phyloP scores from a whole-genome alignment of 2,888 invertebrate species.

The Mayetiola destructor region DNA sequence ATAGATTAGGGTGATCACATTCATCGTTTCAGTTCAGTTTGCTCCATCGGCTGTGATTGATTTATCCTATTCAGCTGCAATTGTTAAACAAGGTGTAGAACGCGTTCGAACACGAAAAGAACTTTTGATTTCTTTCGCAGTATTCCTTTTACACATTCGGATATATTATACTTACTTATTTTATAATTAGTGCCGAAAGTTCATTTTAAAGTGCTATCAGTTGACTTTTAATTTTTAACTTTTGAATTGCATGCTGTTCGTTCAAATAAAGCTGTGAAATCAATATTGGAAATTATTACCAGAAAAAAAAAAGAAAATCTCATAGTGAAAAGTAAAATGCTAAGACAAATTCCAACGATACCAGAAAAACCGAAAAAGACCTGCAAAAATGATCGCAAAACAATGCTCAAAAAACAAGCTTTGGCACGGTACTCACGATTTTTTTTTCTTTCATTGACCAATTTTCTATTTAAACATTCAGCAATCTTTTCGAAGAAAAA shows the following conservation, averaged over 20 bases:
- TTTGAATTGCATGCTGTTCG: no score
- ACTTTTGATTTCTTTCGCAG: neutral
- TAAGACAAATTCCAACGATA: slow-evolving; percentile 1
- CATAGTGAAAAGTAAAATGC: neutral
- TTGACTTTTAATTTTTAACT: no score
- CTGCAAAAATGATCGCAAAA: slow-evolving; percentile 35
- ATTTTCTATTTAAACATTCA: no score
- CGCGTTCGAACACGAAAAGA: neutral
- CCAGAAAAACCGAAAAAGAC: slow-evolving; percentile 25
- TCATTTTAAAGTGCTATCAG: no score
- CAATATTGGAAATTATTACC: no score
- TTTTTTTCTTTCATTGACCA: no score
- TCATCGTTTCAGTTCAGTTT: slow-evolving; percentile 10
- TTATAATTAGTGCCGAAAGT: neutral
- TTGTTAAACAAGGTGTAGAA: neutral
- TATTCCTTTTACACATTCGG: neutral
- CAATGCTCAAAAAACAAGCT: slow-evolving; percentile 33
- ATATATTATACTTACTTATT: neutral
- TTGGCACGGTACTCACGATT: slow-evolving; percentile 30
- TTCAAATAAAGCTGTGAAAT: no score
- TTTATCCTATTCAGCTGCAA: neutral
- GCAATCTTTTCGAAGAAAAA: no score
- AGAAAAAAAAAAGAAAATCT: neutral
- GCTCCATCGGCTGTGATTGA: slow-evolving; percentile 8
- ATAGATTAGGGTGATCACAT: slow-evolving; percentile 8